Evolutionary conservation across 1,140 invertebrate species (phyloP).

Genomic region (Acyrthosiphon pisum): DNA sequence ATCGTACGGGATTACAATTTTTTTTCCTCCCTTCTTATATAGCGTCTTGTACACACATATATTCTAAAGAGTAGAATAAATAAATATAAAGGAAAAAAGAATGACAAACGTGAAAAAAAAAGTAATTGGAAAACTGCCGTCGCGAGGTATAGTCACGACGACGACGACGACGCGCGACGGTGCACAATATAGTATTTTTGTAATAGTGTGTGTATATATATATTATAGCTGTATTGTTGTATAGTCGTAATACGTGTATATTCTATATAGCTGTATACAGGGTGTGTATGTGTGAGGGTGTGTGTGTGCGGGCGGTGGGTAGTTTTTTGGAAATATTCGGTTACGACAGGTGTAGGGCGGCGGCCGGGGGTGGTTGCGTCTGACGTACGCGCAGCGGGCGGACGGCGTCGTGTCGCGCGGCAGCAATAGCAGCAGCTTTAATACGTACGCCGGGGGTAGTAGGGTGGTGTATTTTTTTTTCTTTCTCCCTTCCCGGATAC

Average conservation of each 20-base stretch:
- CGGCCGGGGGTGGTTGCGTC: background rate
- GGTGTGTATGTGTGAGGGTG: too few relatives aligned
- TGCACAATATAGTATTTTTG: background rate
- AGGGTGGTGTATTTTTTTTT: constrained; percentile 13
- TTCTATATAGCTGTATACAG: too few relatives aligned
- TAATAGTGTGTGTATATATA: background rate
- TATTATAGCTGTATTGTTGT: background rate
- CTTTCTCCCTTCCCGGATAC: background rate
- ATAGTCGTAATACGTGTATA: background rate
- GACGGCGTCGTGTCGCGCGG: background rate
- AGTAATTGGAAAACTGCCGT: constrained; percentile 56
- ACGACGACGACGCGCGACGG: background rate
- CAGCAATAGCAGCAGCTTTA: background rate
- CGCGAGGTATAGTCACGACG: background rate
- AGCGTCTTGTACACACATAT: background rate
- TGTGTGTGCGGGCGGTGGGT: background rate
- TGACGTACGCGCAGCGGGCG: background rate
- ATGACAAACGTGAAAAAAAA: constrained; percentile 18
- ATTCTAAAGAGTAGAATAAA: background rate
- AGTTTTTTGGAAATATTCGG: constrained; percentile 26
- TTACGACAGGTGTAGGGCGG: background rate
- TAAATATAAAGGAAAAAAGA: constrained; percentile 3
- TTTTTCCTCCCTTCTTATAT: background rate
- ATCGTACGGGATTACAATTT: background rate
- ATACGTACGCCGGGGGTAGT: background rate